Evolutionary conservation across 2,888 invertebrate genomes (phyloP).

Genomic region (Dichetophora obliterata): DNA sequence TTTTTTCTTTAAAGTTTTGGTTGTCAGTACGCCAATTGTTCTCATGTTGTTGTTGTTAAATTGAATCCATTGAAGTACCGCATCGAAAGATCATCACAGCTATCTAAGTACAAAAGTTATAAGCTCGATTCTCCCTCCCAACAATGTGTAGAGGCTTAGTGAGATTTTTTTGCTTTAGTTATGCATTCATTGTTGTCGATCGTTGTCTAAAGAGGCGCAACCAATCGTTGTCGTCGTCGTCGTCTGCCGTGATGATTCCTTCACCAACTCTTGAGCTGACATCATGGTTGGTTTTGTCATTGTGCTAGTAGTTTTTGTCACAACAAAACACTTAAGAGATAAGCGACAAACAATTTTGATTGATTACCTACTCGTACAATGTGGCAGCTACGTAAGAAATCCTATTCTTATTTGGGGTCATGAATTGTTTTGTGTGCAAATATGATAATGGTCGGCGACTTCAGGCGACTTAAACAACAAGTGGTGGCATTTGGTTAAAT

Average conservation of each 20-base stretch:
- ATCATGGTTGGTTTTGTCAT: conserved; percentile 26
- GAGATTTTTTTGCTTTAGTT: conserved; percentile 12
- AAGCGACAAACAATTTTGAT: conserved; percentile 67
- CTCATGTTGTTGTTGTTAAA: neutral
- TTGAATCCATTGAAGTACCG: conserved; percentile 21
- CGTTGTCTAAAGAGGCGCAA: conserved; percentile 28
- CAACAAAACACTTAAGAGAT: conserved; percentile 44
- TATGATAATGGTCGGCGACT: neutral
- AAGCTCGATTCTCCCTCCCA: no score
- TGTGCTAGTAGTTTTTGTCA: conserved; percentile 33
- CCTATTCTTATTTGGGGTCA: no score
- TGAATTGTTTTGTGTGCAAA: neutral
- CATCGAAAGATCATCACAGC: conserved; percentile 7
- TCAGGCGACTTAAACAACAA: conserved; percentile 2
- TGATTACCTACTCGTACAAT: conserved; percentile 53
- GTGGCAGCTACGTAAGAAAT: no score
- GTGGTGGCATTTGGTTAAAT: conserved; percentile 8
- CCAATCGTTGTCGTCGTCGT: conserved; percentile 11
- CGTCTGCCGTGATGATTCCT: neutral
- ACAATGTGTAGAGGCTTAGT: neutral
- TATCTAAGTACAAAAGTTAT: neutral
- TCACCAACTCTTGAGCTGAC: conserved; percentile 17
- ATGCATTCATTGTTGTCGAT: conserved; percentile 24
- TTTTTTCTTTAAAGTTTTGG: conserved; percentile 1
- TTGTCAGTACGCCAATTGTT: neutral